Evolutionary conservation across 2,888 invertebrate genomes (phyloP).

Genomic region (Drosophila glabriapex): DNA sequence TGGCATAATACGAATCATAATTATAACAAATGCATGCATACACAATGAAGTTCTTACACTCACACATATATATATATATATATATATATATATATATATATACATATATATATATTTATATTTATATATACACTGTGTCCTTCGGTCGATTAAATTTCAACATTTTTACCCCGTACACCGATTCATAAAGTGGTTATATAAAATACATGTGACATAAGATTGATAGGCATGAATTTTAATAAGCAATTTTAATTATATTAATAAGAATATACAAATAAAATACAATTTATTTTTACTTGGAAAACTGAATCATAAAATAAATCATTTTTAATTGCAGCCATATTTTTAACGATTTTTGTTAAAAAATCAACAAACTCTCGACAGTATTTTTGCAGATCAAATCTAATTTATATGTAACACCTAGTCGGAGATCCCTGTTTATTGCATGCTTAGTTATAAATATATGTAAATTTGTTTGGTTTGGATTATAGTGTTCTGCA

Average conservation of each 20-base stretch:
- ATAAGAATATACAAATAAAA: background rate
- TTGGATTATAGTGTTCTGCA: conserved; percentile 8
- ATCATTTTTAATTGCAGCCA: background rate
- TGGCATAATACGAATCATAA: conserved; percentile 37
- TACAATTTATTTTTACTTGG: background rate
- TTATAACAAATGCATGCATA: conserved; percentile 18
- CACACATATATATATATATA: conserved; percentile 1
- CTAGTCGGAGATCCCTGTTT: background rate
- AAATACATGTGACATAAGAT: background rate
- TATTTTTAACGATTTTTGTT: background rate
- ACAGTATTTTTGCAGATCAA: background rate
- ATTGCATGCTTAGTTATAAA: conserved; percentile 1
- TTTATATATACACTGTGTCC: background rate
- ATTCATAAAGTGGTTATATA: background rate
- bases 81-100: background rate
- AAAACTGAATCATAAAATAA: background rate
- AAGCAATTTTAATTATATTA: background rate
- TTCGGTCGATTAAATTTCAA: background rate
- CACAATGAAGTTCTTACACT: conserved; percentile 10
- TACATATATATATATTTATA: background rate
- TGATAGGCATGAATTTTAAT: background rate
- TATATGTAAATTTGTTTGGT: conserved; percentile 48
- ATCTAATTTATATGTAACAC: background rate
- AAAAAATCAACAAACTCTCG: background rate
- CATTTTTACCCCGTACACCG: conserved; percentile 1